A percentile compares a stretch with the other conserved stretches of the same genome.
Evolutionary conservation across 1,140 invertebrate genomes (phyloP).

Genomic region (Leptinotarsa lineolata): DNA sequence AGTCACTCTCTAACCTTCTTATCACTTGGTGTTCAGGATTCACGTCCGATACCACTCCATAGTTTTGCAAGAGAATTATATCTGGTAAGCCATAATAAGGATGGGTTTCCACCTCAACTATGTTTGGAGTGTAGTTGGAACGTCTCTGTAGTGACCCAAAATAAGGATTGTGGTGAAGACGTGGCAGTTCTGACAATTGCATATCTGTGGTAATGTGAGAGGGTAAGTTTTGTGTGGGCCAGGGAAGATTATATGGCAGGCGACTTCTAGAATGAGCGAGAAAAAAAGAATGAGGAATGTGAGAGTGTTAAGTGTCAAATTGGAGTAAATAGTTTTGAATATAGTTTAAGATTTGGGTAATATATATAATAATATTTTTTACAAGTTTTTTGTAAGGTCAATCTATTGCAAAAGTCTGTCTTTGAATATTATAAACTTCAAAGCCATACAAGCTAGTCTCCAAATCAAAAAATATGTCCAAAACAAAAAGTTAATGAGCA

Average conservation of each 20-base stretch:
- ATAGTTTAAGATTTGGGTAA: neutral
- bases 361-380: neutral
- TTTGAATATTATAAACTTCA: too few relatives aligned
- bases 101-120: constrained; percentile 18
- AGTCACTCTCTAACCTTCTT: constrained; percentile 33
- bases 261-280: constrained; percentile 29
- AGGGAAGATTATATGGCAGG: constrained; percentile 28
- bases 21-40: constrained; percentile 20
- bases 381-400: too few relatives aligned
- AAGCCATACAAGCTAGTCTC: neutral
- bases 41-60: constrained; percentile 33
- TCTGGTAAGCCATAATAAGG: constrained; percentile 41
- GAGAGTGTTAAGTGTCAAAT: constrained; percentile 10
- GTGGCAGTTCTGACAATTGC: constrained; percentile 25
- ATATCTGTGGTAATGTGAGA: constrained; percentile 25
- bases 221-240: constrained; percentile 28
- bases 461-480: neutral
- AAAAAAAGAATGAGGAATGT: constrained; percentile 17
- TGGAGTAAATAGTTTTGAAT: neutral
- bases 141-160: constrained; percentile 41
- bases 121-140: constrained; percentile 28
- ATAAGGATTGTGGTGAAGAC: constrained; percentile 42
- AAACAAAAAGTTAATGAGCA: neutral
- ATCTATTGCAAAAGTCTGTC: too few relatives aligned
- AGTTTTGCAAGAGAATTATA: constrained; percentile 47